Evolutionary conservation across 2,888 invertebrate genomes (phyloP), one percentile per base, ranked within the genome.

Genomic region (Luffia ferchaultella): DNA sequence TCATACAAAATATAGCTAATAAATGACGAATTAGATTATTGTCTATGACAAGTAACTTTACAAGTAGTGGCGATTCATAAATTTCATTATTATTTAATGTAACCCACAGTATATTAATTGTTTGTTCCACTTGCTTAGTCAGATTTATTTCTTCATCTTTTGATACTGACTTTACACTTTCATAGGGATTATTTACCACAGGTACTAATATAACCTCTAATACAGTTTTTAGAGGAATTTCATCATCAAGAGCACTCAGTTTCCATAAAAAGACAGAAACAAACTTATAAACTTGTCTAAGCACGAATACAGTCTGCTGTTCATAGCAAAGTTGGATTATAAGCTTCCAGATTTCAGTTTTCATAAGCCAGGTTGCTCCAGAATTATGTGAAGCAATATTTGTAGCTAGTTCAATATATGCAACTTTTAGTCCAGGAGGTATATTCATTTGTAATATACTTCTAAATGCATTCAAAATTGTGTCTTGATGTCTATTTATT

Each of bases 261-360:
- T 83, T 86, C 71, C 86, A 86, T 0, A 90, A 61, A 50, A 91
- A 80, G 52, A 79, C 77, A 16, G 86, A 84, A 16, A 91, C 73
- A 59, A 93, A 88, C 52, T 86, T 84, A 50, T 89, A 87, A 5
- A 89, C 87, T 63, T 90, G 89, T 42, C 89, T 83, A 0, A 88
- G 85, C 9, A 93, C 88, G 62, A 92, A 93, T 42, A 93, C 76
- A 0, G 93, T 93, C 53, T 89, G 87, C 65, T 88, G 88, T 50
- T 86, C 77, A 58, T 89, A 86, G 53, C 88, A 88, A 48, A 88
- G 85, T 52, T 79, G 80, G 2, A 92, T 69, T 20, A 91, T 85
- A 58, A 88, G 84, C 53, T 79, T 85, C 92, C 93, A 93, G 15
- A 85, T 68, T 16, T 85, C 88, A 52, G 75, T 79, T 51, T 86